Percentiles rank a stretch among this genome's conserved stretches.
Evolutionary conservation across 92 coral and sea anemone genomes (phyloP).

Genomic region (Desmophyllum pertusum): DNA sequence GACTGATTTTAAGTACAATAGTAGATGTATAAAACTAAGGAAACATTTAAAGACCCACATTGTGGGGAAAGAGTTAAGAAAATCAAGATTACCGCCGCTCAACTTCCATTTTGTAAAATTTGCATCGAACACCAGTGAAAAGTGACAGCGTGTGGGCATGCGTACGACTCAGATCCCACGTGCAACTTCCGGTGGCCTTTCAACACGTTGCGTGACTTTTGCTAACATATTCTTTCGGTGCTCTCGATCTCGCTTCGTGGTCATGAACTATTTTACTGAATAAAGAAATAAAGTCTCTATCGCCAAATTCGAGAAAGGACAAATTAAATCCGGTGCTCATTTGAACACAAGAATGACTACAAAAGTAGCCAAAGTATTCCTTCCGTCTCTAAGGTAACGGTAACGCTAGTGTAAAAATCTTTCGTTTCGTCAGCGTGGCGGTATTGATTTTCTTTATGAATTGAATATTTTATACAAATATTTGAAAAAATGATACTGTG

Average conservation of each 20-base stretch:
- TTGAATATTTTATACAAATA: neutral
- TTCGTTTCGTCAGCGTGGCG: neutral
- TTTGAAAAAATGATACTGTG: neutral
- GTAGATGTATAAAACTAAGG: constrained; percentile 62
- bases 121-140: constrained; percentile 63
- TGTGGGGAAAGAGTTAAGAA: constrained; percentile 15
- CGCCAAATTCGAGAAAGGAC: neutral
- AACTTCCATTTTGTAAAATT: constrained; percentile 32
- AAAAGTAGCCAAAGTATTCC: neutral
- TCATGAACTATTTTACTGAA: neutral
- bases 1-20: constrained; percentile 54
- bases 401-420: constrained; percentile 8
- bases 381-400: constrained; percentile 3
- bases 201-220: constrained; percentile 13
- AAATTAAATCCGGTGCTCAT: neutral
- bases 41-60: constrained; percentile 79
- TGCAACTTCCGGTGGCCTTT: constrained; percentile 54
- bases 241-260: neutral
- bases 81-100: constrained; percentile 34
- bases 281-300: neutral
- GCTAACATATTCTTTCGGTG: neutral
- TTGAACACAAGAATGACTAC: neutral
- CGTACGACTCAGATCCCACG: constrained; percentile 33
- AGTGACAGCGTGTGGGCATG: constrained; percentile 83
- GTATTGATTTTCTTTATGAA: neutral